Percentiles rank a stretch among this genome's conserved stretches.
Evolutionary conservation across 2,888 invertebrate genomes (phyloP).

Genomic region (Tinea pellionella): DNA sequence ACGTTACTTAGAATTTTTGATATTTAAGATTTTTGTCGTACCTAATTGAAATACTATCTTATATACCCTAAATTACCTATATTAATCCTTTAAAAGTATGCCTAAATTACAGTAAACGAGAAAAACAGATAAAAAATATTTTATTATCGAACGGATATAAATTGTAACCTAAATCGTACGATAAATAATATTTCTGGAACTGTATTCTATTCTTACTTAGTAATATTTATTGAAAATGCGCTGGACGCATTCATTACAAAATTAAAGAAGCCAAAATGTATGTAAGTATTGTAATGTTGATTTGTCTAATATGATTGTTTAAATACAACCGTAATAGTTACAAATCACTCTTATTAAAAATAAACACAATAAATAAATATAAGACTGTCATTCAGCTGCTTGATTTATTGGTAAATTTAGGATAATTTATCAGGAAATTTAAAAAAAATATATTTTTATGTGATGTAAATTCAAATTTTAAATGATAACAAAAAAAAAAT

Average conservation of each 20-base stretch:
- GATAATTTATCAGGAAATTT: too few relatives aligned
- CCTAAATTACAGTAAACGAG: background rate
- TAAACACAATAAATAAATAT: background rate
- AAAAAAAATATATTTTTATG: too few relatives aligned
- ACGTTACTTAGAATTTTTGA: too few relatives aligned
- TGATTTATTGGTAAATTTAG: background rate
- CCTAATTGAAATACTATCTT: too few relatives aligned
- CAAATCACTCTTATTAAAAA: background rate
- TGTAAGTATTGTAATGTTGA: background rate
- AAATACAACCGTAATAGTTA: background rate
- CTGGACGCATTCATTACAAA: background rate
- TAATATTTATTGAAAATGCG: background rate
- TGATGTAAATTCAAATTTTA: too few relatives aligned
- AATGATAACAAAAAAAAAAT: too few relatives aligned
- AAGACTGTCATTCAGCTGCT: background rate
- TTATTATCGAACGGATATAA: too few relatives aligned
- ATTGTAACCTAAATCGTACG: too few relatives aligned
- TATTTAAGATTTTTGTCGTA: too few relatives aligned
- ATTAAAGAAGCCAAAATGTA: background rate
- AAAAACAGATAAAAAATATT: too few relatives aligned
- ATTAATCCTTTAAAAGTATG: background rate
- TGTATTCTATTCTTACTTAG: background rate
- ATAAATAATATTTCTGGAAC: background rate
- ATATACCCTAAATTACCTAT: too few relatives aligned
- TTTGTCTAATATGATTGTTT: background rate